These are phyloP conservation scores for Tauraco erythrolophus DNA, from an alignment of 2,113 vertebrate genomes.

Conservation along the genomic window DNA sequence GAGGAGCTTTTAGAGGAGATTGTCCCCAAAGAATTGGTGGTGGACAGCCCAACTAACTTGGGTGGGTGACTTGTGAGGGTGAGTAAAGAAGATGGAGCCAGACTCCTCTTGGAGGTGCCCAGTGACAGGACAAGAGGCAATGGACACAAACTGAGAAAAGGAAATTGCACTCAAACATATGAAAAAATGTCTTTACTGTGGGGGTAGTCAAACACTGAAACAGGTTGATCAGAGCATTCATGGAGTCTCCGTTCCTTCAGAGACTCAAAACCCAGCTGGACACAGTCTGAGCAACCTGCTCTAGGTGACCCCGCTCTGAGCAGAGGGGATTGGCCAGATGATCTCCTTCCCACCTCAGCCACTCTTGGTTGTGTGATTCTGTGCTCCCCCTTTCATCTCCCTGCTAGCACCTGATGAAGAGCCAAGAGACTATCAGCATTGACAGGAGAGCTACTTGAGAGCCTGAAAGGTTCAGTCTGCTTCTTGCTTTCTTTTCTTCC, in stretches of 20 bases:
- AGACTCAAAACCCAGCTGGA: background rate
- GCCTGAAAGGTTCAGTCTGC: background rate
- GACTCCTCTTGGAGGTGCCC: background rate
- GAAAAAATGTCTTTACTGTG: background rate
- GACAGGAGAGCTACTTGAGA: background rate
- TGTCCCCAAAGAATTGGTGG: background rate
- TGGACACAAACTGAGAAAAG: background rate
- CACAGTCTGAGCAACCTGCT: background rate
- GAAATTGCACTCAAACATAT: background rate
- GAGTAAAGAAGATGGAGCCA: background rate
- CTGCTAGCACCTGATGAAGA: background rate
- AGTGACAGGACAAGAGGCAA: background rate
- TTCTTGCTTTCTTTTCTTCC: background rate
- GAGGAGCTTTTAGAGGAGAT: background rate
- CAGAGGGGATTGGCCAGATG: fast-evolving
- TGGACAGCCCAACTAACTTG: background rate
- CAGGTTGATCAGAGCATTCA: background rate
- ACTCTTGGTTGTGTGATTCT: background rate
- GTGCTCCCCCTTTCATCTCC: background rate
- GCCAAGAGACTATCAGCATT: background rate
- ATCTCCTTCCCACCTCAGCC: background rate
- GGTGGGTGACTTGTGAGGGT: background rate
- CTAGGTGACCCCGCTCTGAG: background rate
- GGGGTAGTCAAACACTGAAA: background rate
- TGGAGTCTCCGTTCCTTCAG: background rate